phyloP scores from a whole-genome alignment of 2,888 invertebrate species.

The Calameuta idolon region DNA sequence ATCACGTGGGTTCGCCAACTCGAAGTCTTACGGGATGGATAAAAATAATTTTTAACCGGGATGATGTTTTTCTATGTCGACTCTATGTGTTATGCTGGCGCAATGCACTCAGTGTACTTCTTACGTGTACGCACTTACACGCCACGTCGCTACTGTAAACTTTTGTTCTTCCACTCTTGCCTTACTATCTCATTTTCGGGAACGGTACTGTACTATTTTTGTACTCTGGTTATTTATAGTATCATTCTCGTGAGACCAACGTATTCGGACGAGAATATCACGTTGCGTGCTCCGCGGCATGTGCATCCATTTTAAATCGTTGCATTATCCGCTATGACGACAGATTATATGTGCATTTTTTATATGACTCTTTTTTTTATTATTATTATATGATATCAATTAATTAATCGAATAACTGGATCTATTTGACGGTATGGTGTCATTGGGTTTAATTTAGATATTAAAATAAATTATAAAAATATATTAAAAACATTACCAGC shows the following conservation, averaged over 20 bases:
- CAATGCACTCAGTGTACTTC: background rate
- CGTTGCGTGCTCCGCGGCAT: conserved; percentile 27
- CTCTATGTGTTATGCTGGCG: background rate
- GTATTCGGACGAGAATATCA: conserved; percentile 44
- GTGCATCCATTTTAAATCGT: conserved; percentile 38
- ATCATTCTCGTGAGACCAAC: conserved; percentile 46
- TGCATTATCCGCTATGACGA: conserved; percentile 22
- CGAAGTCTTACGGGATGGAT: background rate
- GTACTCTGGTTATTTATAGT: conserved; percentile 49
- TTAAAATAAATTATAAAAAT: background rate
- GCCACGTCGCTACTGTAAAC: background rate
- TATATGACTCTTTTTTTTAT: background rate
- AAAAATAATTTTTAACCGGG: background rate
- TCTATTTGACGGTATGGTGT: background rate
- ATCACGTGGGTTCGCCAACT: background rate
- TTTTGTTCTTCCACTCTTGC: background rate
- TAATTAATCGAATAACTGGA: too few species aligned
- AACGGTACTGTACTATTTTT: conserved; percentile 42
- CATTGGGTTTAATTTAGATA: background rate
- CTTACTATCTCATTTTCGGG: background rate
- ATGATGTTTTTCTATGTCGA: background rate
- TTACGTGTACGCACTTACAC: background rate
- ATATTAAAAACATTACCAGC: background rate
- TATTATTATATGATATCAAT: background rate
- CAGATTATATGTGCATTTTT: background rate